phyloP scores from a whole-genome alignment of 92 coral and sea anemone genomes.

The Desmophyllum pertusum region DNA sequence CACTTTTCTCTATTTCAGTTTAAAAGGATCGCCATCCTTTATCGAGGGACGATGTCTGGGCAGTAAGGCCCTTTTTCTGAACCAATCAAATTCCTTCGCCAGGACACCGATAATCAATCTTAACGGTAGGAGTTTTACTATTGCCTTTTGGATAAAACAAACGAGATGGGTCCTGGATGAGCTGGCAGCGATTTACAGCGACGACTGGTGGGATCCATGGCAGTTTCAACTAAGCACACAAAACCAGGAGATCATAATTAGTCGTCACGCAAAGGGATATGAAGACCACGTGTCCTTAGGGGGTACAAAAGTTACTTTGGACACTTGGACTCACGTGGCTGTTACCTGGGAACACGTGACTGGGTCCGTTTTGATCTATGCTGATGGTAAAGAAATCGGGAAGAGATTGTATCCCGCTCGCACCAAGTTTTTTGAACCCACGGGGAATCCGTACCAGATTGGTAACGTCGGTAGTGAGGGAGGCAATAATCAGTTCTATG shows the following conservation, averaged over 20 bases:
- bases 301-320: not conserved
- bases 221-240: slow-evolving; percentile 9
- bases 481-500: slow-evolving; percentile 14
- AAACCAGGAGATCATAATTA: not conserved
- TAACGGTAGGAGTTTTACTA: slow-evolving; percentile 4
- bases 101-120: not conserved
- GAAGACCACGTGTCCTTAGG: not conserved
- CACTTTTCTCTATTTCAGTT: not conserved
- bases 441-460: slow-evolving; percentile 2
- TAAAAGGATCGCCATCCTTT: not conserved
- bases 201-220: slow-evolving; percentile 2
- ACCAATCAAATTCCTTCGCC: slow-evolving; percentile 11
- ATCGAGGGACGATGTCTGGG: slow-evolving; percentile 11
- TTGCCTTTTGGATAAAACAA: slow-evolving; percentile 34
- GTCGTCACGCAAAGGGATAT: not conserved
- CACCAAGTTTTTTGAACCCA: not conserved
- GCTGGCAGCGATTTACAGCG: slow-evolving; percentile 8
- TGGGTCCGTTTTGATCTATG: not conserved
- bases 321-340: slow-evolving; percentile 17
- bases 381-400: slow-evolving; percentile 2
- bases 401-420: not conserved
- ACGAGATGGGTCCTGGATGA: not conserved
- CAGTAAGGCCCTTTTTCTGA: not conserved
- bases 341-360: slow-evolving; percentile 8
- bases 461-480: not conserved